Percentiles rank a stretch among this genome's conserved stretches.
These are phyloP conservation scores for Podarcis siculus DNA, from an alignment of 2,797 vertebrate genomes.

Conservation along the genomic window DNA sequence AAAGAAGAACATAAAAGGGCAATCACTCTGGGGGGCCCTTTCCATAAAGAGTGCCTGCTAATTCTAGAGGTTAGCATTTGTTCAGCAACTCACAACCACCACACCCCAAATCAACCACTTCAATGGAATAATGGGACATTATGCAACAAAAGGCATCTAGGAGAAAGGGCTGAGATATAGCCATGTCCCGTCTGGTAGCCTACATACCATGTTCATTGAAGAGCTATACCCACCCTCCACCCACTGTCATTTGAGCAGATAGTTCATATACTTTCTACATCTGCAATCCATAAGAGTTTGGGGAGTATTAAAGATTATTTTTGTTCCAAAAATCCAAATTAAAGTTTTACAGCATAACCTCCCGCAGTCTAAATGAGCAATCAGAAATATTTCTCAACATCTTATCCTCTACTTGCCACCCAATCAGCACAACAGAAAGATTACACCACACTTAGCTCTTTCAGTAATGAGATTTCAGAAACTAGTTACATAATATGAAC, in stretches of 20 bases:
- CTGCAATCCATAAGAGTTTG: not conserved
- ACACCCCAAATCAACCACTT: not conserved
- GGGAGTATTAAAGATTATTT: no score
- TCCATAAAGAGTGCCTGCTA: not conserved
- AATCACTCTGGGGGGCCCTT: slow-evolving; percentile 13
- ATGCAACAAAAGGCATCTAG: not conserved
- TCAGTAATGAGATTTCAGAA: not conserved
- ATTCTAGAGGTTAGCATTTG: not conserved
- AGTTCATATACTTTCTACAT: not conserved
- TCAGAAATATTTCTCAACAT: not conserved
- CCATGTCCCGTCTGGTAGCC: not conserved
- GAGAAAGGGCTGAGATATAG: no score
- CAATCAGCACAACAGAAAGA: not conserved
- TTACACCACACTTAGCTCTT: no score
- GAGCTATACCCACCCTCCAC: not conserved
- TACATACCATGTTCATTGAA: not conserved
- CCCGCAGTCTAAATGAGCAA: not conserved
- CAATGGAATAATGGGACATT: not conserved
- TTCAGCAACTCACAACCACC: not conserved
- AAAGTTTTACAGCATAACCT: not conserved
- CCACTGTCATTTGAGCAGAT: not conserved
- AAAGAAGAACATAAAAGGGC: slow-evolving; percentile 43
- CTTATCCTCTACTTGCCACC: not conserved
- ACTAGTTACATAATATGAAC: not conserved
- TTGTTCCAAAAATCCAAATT: not conserved